phyloP scores from a whole-genome alignment of 2,113 vertebrate genomes.

The Callithrix jacchus region DNA sequence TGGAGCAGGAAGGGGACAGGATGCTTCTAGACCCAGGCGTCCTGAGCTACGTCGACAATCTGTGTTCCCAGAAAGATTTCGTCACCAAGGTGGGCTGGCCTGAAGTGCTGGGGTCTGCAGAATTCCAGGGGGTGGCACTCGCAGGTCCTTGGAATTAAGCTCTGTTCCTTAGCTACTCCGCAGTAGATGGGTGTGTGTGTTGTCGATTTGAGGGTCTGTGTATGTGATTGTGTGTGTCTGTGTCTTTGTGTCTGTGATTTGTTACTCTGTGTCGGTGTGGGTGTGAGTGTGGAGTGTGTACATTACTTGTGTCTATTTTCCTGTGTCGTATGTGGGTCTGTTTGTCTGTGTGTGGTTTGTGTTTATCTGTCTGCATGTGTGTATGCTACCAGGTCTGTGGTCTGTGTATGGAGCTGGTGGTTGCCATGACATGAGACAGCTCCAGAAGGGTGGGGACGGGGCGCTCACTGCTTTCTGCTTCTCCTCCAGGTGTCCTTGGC shows the following conservation, averaged over 20 bases:
- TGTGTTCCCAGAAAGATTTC: constrained; percentile 1
- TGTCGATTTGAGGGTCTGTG: too few species aligned
- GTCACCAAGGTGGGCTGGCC: neutral
- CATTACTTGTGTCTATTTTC: neutral
- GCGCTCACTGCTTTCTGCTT: neutral
- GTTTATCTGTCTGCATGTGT: neutral
- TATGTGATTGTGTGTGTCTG: too few species aligned
- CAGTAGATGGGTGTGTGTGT: too few species aligned
- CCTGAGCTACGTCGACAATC: neutral
- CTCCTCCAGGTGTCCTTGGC: neutral
- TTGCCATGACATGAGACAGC: neutral
- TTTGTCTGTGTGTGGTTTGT: neutral
- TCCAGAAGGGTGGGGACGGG: neutral
- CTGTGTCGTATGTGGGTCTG: rapidly evolving
- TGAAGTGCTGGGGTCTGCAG: neutral
- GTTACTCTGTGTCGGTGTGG: neutral
- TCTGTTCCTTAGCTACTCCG: neutral
- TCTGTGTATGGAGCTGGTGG: neutral
- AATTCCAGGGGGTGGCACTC: neutral
- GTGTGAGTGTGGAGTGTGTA: too few species aligned
- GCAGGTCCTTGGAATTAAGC: neutral
- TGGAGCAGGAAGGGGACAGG: neutral
- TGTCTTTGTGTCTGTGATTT: neutral
- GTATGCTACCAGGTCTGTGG: neutral
- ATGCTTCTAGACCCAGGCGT: neutral